phyloP scores from a whole-genome alignment of 2,888 invertebrate genomes.

The Cheilosia vulpina region DNA sequence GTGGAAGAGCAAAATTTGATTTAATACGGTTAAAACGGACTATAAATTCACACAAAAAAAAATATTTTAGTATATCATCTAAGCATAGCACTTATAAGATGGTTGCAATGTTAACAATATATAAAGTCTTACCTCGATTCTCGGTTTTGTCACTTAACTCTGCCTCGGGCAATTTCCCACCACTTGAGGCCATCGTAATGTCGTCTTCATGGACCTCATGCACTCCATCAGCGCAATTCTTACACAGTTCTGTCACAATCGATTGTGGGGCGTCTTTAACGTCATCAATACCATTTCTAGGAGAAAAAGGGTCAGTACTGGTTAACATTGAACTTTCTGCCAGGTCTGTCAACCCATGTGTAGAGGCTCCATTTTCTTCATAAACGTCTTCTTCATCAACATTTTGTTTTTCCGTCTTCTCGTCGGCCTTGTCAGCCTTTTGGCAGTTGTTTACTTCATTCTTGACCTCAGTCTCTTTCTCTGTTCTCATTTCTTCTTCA shows the following conservation, averaged over 20 bases:
- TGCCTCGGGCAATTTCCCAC: not conserved
- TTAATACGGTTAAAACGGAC: too few species aligned
- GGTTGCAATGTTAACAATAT: not conserved
- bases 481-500: conserved; percentile 36
- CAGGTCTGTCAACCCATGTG: conserved; percentile 9
- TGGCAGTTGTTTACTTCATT: conserved; percentile 14
- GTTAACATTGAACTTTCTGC: conserved; percentile 7
- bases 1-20: too few species aligned
- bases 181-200: not conserved
- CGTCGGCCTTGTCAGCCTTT: conserved; percentile 13
- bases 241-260: conserved; percentile 42
- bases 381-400: conserved; percentile 1
- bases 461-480: not conserved
- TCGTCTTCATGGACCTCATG: conserved; percentile 22
- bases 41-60: not conserved
- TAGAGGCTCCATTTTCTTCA: conserved; percentile 7
- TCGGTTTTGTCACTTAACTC: conserved; percentile 8
- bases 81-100: not conserved
- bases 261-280: not conserved
- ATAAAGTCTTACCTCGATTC: conserved; percentile 17
- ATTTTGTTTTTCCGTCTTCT: conserved; percentile 2
- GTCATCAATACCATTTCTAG: conserved; percentile 6
- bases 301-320: conserved; percentile 40
- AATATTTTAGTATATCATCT: not conserved
- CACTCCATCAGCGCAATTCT: conserved; percentile 63